phyloP scores from a whole-genome alignment of 2,113 vertebrate species.

The Anthoscopus minutus region DNA sequence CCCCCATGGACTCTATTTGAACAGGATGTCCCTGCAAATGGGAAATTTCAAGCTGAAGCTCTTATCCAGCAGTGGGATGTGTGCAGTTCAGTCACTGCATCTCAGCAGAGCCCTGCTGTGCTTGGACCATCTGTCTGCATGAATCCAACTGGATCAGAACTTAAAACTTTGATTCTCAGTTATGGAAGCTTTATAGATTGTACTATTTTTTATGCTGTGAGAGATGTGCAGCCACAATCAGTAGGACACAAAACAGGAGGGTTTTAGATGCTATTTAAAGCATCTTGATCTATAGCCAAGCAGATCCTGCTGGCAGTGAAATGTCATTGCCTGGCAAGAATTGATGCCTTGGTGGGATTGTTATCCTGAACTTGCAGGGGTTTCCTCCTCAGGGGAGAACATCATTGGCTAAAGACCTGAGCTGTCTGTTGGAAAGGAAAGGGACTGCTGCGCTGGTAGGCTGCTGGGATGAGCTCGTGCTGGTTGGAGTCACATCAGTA shows the following conservation, averaged over 20 bases:
- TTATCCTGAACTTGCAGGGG: slow-evolving; percentile 21
- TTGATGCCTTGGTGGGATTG: background rate
- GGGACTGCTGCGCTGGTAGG: background rate
- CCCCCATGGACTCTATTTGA: background rate
- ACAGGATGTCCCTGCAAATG: background rate
- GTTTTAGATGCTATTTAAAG: slow-evolving; percentile 40
- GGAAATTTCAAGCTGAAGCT: background rate
- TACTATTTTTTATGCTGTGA: background rate
- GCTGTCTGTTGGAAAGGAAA: background rate
- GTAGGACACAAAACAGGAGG: background rate
- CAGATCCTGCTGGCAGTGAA: slow-evolving; percentile 31
- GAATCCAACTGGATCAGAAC: background rate
- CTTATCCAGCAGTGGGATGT: background rate
- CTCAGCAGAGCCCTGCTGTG: background rate
- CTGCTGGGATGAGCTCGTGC: background rate
- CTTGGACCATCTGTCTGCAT: background rate
- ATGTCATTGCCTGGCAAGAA: slow-evolving; percentile 45
- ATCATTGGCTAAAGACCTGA: background rate
- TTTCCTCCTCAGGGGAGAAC: background rate
- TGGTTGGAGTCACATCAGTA: background rate
- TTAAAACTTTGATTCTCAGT: background rate
- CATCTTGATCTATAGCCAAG: slow-evolving; percentile 1
- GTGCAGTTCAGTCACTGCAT: background rate
- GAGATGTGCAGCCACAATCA: background rate
- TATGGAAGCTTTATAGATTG: background rate